These are phyloP conservation scores for Conus canariensis DNA, from an alignment of 2,888 invertebrate genomes.

Conservation along the genomic window DNA sequence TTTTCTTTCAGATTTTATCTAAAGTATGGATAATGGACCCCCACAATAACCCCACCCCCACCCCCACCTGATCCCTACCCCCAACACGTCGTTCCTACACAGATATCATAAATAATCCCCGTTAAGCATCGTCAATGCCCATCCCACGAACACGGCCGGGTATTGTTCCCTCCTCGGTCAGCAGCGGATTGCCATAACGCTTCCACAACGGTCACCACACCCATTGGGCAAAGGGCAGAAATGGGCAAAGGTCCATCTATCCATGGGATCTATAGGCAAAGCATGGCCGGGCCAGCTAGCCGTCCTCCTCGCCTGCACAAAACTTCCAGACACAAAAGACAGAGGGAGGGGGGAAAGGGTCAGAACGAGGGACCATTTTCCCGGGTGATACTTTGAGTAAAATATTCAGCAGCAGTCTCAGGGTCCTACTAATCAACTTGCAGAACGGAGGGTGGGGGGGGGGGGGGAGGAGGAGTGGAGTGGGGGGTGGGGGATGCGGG, in stretches of 20 bases:
- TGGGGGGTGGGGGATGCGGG: too few relatives aligned
- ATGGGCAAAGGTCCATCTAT: not conserved
- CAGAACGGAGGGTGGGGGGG: not conserved
- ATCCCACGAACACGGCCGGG: too few relatives aligned
- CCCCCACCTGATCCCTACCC: too few relatives aligned
- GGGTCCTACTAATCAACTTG: slow-evolving; percentile 9
- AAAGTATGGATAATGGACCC: not conserved
- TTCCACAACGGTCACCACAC: slow-evolving; percentile 1
- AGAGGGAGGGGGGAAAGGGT: too few relatives aligned
- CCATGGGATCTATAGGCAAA: not conserved
- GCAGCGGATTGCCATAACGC: not conserved
- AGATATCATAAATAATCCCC: not conserved
- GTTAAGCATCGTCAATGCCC: too few relatives aligned
- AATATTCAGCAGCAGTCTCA: slow-evolving; percentile 9
- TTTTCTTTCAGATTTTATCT: not conserved
- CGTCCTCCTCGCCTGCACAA: not conserved
- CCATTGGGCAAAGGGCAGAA: not conserved
- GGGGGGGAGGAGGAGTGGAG: too few relatives aligned
- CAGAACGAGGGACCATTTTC: not conserved
- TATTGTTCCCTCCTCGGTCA: not conserved
- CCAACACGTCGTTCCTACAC: too few relatives aligned
- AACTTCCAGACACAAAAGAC: not conserved
- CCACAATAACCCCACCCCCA: too few relatives aligned
- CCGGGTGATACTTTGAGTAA: slow-evolving; percentile 10
- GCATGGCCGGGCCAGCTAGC: not conserved